Conservation (phyloP, 2,888 invertebrate genomes). For the Anticlea derivata region DNA sequence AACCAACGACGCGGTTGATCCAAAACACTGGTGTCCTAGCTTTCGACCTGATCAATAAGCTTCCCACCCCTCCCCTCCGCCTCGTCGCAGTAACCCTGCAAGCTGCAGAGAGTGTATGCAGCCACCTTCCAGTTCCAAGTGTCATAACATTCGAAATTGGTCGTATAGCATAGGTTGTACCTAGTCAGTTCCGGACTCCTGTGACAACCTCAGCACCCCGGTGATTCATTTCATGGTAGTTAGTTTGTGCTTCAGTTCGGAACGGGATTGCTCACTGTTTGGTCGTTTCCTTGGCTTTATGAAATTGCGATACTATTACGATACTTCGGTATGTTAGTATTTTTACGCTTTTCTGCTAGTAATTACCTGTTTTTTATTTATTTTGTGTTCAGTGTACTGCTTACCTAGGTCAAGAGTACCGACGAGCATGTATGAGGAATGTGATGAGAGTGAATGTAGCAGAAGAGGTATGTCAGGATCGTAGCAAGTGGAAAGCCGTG, state of each 20-base stretch:
- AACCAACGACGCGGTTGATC: conserved; percentile 53
- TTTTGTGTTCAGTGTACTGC: no score
- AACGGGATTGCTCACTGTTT: conserved; percentile 40
- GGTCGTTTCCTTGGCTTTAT: conserved; percentile 50
- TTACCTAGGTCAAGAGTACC: no score
- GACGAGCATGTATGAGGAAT: no score
- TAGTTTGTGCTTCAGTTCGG: conserved; percentile 46
- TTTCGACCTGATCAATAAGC: conserved; percentile 71
- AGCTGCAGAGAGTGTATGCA: conserved; percentile 47
- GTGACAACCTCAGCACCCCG: conserved; percentile 62
- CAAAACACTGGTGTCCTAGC: conserved; percentile 50
- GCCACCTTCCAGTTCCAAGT: conserved; percentile 33
- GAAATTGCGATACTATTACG: conserved; percentile 76
- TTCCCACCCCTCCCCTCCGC: conserved; percentile 59
- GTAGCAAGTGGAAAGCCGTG: no score
- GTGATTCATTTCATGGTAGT: conserved; percentile 53
- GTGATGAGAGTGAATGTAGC: no score
- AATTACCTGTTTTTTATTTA: background rate
- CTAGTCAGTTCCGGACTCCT: conserved; percentile 45
- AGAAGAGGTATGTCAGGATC: no score
- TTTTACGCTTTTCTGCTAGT: background rate
- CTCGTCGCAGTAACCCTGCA: conserved; percentile 68
- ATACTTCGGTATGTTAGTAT: conserved; percentile 67
- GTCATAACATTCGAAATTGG: conserved; percentile 50
- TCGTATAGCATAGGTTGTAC: conserved; percentile 40